Evolutionary conservation across 2,797 vertebrate species (phyloP).

Genomic region (Manis crassicaudata): DNA sequence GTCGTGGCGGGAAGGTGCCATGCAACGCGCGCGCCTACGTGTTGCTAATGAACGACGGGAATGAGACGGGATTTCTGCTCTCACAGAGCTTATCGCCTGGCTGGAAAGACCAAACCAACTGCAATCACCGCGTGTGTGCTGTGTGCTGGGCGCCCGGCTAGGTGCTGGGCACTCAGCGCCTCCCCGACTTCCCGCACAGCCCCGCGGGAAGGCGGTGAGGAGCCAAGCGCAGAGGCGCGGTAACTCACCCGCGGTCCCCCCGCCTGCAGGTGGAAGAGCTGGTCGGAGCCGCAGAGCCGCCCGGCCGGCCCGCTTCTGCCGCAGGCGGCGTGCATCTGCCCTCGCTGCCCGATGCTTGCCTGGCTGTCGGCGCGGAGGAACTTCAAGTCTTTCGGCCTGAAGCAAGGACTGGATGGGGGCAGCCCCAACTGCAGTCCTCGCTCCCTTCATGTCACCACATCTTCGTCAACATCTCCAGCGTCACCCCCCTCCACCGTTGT

Average conservation of each 20-base stretch:
- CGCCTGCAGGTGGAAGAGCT: neutral
- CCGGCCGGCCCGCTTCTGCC: fast-evolving
- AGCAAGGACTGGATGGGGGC: neutral
- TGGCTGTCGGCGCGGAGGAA: no score
- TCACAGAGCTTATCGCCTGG: neutral
- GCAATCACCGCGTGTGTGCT: neutral
- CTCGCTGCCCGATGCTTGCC: fast-evolving
- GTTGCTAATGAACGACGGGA: neutral
- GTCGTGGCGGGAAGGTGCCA: neutral
- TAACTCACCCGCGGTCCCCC: neutral
- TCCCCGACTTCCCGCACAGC: neutral
- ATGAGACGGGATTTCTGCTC: neutral
- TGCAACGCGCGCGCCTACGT: neutral
- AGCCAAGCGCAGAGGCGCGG: neutral
- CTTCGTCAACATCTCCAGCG: neutral
- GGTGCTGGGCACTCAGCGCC: neutral
- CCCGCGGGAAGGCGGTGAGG: neutral
- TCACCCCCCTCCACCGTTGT: neutral
- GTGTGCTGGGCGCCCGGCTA: neutral
- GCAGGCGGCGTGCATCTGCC: no score
- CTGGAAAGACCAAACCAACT: neutral
- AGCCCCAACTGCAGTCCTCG: neutral
- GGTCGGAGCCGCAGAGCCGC: neutral
- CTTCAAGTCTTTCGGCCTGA: neutral
- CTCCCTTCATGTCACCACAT: neutral